Evolutionary conservation across 2,113 vertebrate species (phyloP).

Genomic region (Propithecus coquereli): DNA sequence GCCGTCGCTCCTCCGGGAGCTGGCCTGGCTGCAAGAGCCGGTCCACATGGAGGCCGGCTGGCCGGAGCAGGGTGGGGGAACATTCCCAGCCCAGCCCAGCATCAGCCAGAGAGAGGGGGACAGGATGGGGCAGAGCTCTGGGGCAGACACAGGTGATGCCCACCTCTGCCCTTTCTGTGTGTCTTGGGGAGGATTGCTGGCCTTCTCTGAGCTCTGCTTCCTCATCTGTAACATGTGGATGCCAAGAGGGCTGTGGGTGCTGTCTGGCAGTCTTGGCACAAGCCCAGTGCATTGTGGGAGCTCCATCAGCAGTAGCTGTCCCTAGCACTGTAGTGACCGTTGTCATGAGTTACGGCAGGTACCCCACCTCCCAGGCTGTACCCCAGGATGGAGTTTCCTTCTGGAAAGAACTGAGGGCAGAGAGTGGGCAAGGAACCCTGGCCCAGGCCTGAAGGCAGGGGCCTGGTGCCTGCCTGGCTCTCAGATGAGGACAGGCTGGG

Average conservation of each 20-base stretch:
- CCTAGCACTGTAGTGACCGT: background rate
- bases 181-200: background rate
- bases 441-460: background rate
- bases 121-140: background rate
- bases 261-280: background rate
- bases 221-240: background rate
- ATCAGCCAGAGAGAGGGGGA: background rate
- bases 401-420: background rate
- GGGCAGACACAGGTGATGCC: rapidly evolving
- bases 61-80: background rate
- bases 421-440: background rate
- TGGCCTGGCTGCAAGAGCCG: too few relatives aligned
- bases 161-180: background rate
- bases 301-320: rapidly evolving
- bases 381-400: too few relatives aligned
- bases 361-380: background rate
- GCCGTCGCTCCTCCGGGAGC: background rate
- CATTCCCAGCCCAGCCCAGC: background rate
- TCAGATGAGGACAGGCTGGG: too few relatives aligned
- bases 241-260: background rate
- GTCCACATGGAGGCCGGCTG: rapidly evolving
- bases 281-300: background rate
- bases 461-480: background rate
- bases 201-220: background rate
- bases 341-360: background rate